Conservation (phyloP, 2,113 vertebrate genomes). For the Calidris pugnax region DNA sequence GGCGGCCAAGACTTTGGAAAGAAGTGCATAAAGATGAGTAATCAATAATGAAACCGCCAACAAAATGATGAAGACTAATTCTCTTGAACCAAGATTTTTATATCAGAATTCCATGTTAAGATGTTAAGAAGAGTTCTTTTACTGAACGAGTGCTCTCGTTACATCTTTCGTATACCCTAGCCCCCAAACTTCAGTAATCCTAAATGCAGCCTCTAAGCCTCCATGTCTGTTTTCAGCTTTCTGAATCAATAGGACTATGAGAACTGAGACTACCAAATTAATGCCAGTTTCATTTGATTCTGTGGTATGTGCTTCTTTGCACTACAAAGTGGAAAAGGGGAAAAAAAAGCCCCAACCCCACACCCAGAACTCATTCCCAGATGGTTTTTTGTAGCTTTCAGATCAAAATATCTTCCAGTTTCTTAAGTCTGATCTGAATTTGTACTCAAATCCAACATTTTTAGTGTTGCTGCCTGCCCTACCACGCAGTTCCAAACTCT, state of each 20-base stretch:
- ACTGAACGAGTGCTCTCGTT: not conserved
- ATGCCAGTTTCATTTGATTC: slow-evolving; percentile 66
- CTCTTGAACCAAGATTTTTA: not conserved
- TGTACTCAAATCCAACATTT: not conserved
- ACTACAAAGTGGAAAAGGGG: slow-evolving; percentile 49
- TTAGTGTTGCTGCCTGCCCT: not conserved
- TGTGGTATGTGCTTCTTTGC: slow-evolving; percentile 42
- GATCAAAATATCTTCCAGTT: slow-evolving; percentile 60
- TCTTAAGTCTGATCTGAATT: slow-evolving; percentile 47
- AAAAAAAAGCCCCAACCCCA: not conserved
- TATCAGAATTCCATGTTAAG: slow-evolving; percentile 6
- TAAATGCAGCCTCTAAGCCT: slow-evolving; percentile 54
- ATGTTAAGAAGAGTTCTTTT: slow-evolving; percentile 8
- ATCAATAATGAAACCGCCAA: slow-evolving; percentile 33
- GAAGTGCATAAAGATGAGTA: not conserved
- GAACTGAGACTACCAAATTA: slow-evolving; percentile 60
- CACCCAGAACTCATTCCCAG: slow-evolving; percentile 18
- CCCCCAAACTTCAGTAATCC: slow-evolving; percentile 11
- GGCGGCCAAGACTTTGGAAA: not conserved
- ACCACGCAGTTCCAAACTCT: not conserved
- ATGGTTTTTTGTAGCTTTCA: slow-evolving; percentile 29
- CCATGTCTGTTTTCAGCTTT: slow-evolving; percentile 40
- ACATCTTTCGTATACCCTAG: not conserved
- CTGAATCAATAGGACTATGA: slow-evolving; percentile 62
- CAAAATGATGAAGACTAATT: slow-evolving; percentile 7